Evolutionary conservation across 2,113 vertebrate genomes (phyloP).

Genomic region (Corvus cornix): DNA sequence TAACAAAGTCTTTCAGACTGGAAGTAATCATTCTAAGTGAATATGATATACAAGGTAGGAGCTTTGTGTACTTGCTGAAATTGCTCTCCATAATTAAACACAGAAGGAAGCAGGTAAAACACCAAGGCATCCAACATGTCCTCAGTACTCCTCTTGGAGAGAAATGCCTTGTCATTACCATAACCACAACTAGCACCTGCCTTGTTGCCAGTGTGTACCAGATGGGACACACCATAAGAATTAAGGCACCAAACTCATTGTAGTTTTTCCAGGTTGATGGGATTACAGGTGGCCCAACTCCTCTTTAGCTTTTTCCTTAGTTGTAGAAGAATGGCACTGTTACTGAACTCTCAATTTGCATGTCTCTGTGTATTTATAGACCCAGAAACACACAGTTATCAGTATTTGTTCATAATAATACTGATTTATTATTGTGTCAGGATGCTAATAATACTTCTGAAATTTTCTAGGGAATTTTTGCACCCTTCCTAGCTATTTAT

Average conservation of each 20-base stretch:
- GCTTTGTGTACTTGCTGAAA: not conserved
- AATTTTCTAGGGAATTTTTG: not conserved
- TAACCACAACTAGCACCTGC: not conserved
- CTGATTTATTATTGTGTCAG: not conserved
- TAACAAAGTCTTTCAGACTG: not conserved
- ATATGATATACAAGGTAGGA: not conserved
- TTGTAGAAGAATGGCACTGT: not conserved
- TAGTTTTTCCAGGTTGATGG: not conserved
- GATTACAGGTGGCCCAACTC: not conserved
- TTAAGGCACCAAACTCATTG: not conserved
- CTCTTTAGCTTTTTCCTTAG: not conserved
- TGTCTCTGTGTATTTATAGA: not conserved
- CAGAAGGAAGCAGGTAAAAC: not conserved
- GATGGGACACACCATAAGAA: not conserved
- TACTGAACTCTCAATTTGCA: not conserved
- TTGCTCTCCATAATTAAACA: constrained; percentile 5
- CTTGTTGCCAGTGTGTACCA: not conserved
- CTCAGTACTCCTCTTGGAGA: not conserved
- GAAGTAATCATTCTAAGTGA: not conserved
- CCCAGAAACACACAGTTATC: not conserved
- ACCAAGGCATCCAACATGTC: not conserved
- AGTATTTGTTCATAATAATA: not conserved
- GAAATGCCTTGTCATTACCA: not conserved
- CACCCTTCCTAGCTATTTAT: not conserved
- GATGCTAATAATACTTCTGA: not conserved